phyloP scores from a whole-genome alignment of 2,888 invertebrate species.

The Cactoblastis cactorum region DNA sequence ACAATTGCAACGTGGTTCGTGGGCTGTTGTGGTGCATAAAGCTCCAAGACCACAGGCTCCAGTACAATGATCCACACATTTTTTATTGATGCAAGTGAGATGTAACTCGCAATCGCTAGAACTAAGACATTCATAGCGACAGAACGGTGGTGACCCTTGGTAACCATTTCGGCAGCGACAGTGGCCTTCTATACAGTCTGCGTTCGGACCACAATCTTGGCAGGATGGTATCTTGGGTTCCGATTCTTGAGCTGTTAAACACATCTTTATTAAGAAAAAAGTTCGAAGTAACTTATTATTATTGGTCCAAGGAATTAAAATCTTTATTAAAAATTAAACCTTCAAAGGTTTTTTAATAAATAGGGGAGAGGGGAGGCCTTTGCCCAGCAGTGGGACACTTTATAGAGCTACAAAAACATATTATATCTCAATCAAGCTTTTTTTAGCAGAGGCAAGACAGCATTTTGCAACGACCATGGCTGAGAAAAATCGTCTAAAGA shows the following conservation, averaged over 20 bases:
- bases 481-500: no score
- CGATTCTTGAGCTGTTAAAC: conserved; percentile 42
- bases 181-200: conserved; percentile 83
- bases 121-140: conserved; percentile 85
- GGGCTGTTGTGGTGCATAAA: conserved; percentile 84
- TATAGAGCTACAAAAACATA: no score
- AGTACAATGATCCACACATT: conserved; percentile 86
- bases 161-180: conserved; percentile 84
- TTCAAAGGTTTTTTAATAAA: no score
- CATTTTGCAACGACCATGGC: no score
- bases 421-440: no score
- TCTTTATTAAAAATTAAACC: no score
- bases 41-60: conserved; percentile 87
- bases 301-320: no score
- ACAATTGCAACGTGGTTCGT: conserved; percentile 85
- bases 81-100: conserved; percentile 84
- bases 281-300: no score
- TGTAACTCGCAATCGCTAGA: conserved; percentile 85
- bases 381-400: no score
- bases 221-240: conserved; percentile 78
- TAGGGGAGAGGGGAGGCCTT: no score
- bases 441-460: no score
- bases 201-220: conserved; percentile 86
- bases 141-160: conserved; percentile 86
- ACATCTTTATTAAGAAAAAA: conserved; percentile 16